Evolutionary conservation across 92 coral and sea anemone species (phyloP), one percentile per base, ranked within the genome.

Genomic region (Zoanthus gigantus): DNA sequence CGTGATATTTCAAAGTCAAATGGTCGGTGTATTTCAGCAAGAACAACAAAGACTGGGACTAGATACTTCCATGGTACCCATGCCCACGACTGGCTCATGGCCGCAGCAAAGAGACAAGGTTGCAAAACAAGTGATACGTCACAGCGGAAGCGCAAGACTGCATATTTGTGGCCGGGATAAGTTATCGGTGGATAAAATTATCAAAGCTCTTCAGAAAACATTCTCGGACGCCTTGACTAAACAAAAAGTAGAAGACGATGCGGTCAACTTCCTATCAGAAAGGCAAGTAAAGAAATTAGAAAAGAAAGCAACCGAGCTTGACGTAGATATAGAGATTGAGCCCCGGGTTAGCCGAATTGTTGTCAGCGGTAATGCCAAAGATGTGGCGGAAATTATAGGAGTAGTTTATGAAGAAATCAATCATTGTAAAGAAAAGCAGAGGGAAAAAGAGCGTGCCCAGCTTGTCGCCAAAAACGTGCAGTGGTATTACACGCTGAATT

Each of bases 281-380:
- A 34, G 88, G n/a, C 94, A 94, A 31, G 73, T 88, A 6, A 53
- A 23, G 23, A 9, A 23, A 11, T 86, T 94, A 2, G 81, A 13
- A 79, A 79, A 53, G 4, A 88, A 90, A 88, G 93, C 95, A 5
- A 72, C 47, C 13, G 54, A 86, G 48, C 92, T 79, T 76, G 93
- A 94, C 93, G 92, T 94, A 9, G 84, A 85, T 52, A 84, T 94
- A 17, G 89, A 84, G 29, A 78, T 83, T 66, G 95, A 94, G 79
- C 86, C 74, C 46, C 87, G 88, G 18, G 52, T 83, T 8, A 77
- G 83, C 52, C 90, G 95, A 42, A 79, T 94, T 46, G 90, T 88
- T 18, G 92, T 94, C n/a, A 92, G 93, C 14, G 97, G 97, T 8
- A 88, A 75, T 18, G 88, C 95, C 23, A 87, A 83, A 15, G 97